Percentiles rank a stretch among this genome's conserved stretches.
These are phyloP conservation scores for Cepaea nemoralis DNA, from an alignment of 1,140 invertebrate species.

Conservation along the genomic window DNA sequence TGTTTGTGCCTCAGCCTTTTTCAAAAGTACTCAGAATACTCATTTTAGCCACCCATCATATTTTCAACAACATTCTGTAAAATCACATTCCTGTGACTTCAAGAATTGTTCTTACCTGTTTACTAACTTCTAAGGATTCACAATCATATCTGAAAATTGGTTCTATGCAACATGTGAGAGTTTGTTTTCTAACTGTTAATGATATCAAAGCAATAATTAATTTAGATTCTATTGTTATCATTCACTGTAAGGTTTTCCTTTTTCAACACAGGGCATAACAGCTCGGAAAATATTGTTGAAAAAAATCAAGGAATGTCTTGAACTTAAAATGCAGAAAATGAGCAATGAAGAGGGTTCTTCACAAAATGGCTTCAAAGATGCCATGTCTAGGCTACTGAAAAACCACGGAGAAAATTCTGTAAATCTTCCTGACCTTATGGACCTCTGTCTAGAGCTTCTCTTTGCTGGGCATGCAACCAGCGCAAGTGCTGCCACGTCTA, in stretches of 20 bases:
- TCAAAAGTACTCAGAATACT: too few species aligned
- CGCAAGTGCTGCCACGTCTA: constrained; percentile 55
- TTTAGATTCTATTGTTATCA: not conserved
- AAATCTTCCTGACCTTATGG: constrained; percentile 48
- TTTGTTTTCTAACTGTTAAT: too few species aligned
- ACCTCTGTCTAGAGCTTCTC: constrained; percentile 55
- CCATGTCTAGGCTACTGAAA: constrained; percentile 50
- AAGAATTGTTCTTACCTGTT: too few species aligned
- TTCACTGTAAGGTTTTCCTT: not conserved
- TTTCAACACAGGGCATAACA: constrained; percentile 55
- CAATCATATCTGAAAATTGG: too few species aligned
- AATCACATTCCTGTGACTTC: too few species aligned
- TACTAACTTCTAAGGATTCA: too few species aligned
- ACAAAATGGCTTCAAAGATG: constrained; percentile 38
- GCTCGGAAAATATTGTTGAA: constrained; percentile 50
- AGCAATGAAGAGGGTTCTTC: constrained; percentile 4
- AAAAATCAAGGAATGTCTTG: constrained; percentile 54
- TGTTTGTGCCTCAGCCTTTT: too few species aligned
- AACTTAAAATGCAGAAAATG: constrained; percentile 26
- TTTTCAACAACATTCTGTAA: too few species aligned
- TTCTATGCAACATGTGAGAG: too few species aligned
- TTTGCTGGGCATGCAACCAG: constrained; percentile 59
- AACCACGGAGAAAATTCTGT: constrained; percentile 42
- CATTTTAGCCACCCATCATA: too few species aligned
- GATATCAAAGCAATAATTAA: too few species aligned